Percentiles rank a stretch among this genome's conserved stretches.
Evolutionary conservation across 2,888 invertebrate species (phyloP).

Genomic region (Rhodophaea formosa): DNA sequence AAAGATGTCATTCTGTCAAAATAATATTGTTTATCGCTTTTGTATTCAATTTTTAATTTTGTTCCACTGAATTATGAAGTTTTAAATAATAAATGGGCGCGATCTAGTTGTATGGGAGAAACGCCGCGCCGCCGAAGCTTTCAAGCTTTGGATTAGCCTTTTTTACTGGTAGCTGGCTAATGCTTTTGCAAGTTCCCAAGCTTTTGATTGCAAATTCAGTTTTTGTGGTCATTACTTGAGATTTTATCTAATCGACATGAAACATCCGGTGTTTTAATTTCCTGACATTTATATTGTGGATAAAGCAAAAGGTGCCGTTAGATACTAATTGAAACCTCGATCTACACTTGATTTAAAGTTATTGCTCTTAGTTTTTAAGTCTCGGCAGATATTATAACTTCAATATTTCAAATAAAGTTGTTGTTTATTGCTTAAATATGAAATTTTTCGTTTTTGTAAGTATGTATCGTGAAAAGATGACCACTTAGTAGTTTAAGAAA

Average conservation of each 20-base stretch:
- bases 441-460: too few relatives aligned
- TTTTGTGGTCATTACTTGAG: constrained; percentile 19
- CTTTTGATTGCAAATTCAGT: constrained; percentile 17
- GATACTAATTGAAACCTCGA: background rate
- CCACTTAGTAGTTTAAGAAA: too few relatives aligned
- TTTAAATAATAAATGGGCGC: background rate
- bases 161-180: background rate
- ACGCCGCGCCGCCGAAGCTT: background rate
- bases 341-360: too few relatives aligned
- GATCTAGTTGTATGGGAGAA: background rate
- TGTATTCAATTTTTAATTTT: background rate
- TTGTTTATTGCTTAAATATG: too few relatives aligned
- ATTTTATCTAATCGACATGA: constrained; percentile 13
- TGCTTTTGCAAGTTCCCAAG: constrained; percentile 10
- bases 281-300: constrained; percentile 3
- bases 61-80: too few relatives aligned
- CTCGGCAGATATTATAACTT: too few relatives aligned
- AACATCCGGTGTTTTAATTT: constrained; percentile 16
- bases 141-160: background rate
- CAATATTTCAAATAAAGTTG: too few relatives aligned
- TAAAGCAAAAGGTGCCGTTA: constrained; percentile 14
- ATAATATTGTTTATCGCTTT: background rate
- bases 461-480: too few relatives aligned
- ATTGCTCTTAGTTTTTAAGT: too few relatives aligned
- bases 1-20: background rate